These are phyloP conservation scores for Linnaemya tessellans DNA, from an alignment of 2,888 invertebrate genomes.

Conservation along the genomic window DNA sequence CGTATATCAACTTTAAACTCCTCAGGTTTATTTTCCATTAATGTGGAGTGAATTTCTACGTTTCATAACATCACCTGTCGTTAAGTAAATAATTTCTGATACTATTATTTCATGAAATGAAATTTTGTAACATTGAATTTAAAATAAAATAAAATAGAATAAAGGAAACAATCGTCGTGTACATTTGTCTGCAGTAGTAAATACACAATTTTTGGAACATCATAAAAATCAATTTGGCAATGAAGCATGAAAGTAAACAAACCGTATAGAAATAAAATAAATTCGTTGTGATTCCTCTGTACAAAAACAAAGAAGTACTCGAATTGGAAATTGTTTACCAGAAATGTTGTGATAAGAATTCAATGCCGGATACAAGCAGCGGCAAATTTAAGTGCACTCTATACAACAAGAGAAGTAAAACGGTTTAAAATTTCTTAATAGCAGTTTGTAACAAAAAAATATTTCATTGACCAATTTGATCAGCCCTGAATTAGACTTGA, in stretches of 20 bases:
- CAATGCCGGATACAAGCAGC: constrained; percentile 32
- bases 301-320: neutral
- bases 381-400: neutral
- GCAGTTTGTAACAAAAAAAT: neutral
- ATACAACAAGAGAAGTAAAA: neutral
- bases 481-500: neutral
- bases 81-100: constrained; percentile 63
- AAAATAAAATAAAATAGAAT: constrained; percentile 23
- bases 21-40: constrained; percentile 41
- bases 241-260: constrained; percentile 71
- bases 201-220: constrained; percentile 39
- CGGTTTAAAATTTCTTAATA: neutral
- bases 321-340: constrained; percentile 19
- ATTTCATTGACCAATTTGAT: neutral
- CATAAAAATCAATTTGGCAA: constrained; percentile 67
- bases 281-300: constrained; percentile 41
- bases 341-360: constrained; percentile 46
- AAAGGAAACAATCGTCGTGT: constrained; percentile 1
- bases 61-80: constrained; percentile 70
- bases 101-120: constrained; percentile 55
- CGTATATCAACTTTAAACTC: constrained; percentile 30
- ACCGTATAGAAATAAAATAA: constrained; percentile 68
- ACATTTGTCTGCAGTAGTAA: constrained; percentile 28
- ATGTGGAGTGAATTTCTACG: neutral
- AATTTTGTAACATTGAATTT: constrained; percentile 55